Conservation (phyloP, 1,140 invertebrate genomes). For the Hyles euphorbiae region DNA sequence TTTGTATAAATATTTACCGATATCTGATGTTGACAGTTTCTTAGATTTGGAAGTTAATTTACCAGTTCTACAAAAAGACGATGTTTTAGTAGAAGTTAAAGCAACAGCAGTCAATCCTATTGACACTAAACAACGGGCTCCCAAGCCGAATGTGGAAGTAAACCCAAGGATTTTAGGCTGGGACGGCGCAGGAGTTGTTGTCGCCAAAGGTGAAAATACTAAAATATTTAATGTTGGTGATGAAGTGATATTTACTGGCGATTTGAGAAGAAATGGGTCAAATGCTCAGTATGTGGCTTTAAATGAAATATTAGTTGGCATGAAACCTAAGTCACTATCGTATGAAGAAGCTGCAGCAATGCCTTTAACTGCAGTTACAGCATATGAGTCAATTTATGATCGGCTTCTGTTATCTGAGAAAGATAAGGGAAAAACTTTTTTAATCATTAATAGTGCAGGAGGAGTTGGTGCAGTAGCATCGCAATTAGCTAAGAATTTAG, state of each 20-base stretch:
- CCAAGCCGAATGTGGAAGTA: constrained; percentile 42
- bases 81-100: constrained; percentile 59
- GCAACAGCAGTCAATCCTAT: constrained; percentile 60
- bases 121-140: constrained; percentile 54
- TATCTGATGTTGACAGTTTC: constrained; percentile 48
- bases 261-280: constrained; percentile 47
- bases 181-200: constrained; percentile 55
- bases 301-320: constrained; percentile 45
- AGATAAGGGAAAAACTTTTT: constrained; percentile 53
- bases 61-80: constrained; percentile 36
- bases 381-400: constrained; percentile 54
- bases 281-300: constrained; percentile 60
- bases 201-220: constrained; percentile 41
- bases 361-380: constrained; percentile 53
- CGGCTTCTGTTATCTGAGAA: constrained; percentile 43
- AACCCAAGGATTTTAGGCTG: constrained; percentile 53
- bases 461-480: constrained; percentile 61
- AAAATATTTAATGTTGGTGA: constrained; percentile 49
- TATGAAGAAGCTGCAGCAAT: constrained; percentile 64
- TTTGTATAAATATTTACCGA: constrained; percentile 62
- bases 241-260: constrained; percentile 57
- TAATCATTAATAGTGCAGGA: constrained; percentile 62
- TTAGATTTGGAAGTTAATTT: constrained; percentile 49
- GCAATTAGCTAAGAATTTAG: constrained; percentile 50
- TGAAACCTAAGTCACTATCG: constrained; percentile 56